A percentile compares a stretch with the other conserved stretches of the same genome.
Evolutionary conservation across 2,113 vertebrate genomes (phyloP).

Genomic region (Cnemophilus loriae): DNA sequence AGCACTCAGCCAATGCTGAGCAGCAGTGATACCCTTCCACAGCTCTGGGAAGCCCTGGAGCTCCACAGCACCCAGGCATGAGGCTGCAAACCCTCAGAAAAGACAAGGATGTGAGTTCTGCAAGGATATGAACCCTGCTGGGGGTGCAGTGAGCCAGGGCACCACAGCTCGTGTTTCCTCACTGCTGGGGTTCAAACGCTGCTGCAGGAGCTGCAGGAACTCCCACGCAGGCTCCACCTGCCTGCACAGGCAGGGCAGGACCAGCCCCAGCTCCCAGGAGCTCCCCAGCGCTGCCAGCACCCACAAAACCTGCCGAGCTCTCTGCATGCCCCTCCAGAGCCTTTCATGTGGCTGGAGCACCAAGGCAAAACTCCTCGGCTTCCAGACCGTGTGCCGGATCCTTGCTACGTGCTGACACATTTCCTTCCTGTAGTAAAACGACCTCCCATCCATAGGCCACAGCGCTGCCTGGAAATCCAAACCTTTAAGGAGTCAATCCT

Average conservation of each 20-base stretch:
- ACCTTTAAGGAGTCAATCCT: neutral
- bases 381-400: neutral
- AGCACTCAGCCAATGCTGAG: accelerated
- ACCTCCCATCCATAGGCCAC: neutral
- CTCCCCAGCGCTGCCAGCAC: neutral
- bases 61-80: neutral
- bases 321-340: neutral
- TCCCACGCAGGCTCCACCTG: neutral
- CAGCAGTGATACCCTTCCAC: neutral
- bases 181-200: neutral
- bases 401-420: neutral
- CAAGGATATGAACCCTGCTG: neutral
- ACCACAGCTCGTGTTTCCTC: neutral
- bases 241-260: neutral
- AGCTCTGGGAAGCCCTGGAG: neutral
- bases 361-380: neutral
- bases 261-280: neutral
- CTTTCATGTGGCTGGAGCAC: neutral
- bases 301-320: neutral
- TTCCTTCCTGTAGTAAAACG: neutral
- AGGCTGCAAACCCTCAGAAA: neutral
- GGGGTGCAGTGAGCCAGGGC: neutral
- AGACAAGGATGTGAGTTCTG: accelerated
- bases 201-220: neutral
- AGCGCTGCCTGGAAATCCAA: neutral